A percentile compares a stretch with the other conserved stretches of the same genome.
These are phyloP conservation scores for Drosophila serrata DNA, from an alignment of 1,140 invertebrate genomes.

Conservation along the genomic window DNA sequence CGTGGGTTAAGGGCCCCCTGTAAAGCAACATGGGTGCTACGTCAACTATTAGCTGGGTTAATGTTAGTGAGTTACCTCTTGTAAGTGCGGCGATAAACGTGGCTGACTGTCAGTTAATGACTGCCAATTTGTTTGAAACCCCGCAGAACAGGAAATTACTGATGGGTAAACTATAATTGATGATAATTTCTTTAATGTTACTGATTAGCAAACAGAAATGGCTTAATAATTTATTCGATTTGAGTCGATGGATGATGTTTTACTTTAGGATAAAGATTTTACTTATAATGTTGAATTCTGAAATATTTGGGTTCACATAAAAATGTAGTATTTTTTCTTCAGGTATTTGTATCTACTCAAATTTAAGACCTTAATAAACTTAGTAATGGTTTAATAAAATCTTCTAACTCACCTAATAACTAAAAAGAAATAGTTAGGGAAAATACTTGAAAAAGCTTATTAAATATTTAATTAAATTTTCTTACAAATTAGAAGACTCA, in stretches of 20 bases:
- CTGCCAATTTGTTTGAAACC: constrained; percentile 31
- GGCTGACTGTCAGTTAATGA: constrained; percentile 22
- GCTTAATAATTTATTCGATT: constrained; percentile 9
- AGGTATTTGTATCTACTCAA: too few relatives aligned
- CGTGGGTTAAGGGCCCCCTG: not conserved
- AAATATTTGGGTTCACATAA: too few relatives aligned
- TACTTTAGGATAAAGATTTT: not conserved
- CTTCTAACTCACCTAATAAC: not conserved
- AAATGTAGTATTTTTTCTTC: too few relatives aligned
- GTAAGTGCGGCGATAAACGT: constrained; percentile 18
- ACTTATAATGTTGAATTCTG: not conserved
- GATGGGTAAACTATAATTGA: constrained; percentile 39
- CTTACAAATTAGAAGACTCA: not conserved
- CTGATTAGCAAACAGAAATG: constrained; percentile 28
- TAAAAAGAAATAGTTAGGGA: not conserved
- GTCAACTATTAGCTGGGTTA: constrained; percentile 39
- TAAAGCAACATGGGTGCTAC: not conserved
- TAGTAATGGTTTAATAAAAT: too few relatives aligned
- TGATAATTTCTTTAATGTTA: constrained; percentile 29
- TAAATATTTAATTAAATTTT: not conserved
- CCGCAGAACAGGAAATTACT: constrained; percentile 38
- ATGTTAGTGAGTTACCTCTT: constrained; percentile 29
- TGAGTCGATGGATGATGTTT: not conserved
- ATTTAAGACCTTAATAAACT: too few relatives aligned
- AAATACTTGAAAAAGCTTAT: not conserved